Evolutionary conservation across 2,888 invertebrate species (phyloP).

Genomic region (Caenorhabditis becei): DNA sequence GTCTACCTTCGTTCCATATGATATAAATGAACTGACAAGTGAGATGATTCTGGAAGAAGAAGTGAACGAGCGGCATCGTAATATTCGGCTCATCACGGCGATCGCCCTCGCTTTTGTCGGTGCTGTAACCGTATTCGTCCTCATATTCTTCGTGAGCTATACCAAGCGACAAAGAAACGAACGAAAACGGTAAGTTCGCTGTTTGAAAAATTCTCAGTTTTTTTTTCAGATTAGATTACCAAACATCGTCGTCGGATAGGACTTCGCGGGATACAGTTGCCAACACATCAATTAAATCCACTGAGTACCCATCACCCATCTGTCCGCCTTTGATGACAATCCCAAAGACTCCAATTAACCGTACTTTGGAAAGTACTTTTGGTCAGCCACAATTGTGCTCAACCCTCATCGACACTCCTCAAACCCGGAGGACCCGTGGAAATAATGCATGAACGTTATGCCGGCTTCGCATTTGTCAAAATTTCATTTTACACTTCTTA

Average conservation of each 20-base stretch:
- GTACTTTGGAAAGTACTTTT: slow-evolving; percentile 45
- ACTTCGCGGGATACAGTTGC: background rate
- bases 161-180: slow-evolving; percentile 58
- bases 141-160: slow-evolving; percentile 84
- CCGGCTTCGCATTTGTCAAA: too few species aligned
- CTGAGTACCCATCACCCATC: slow-evolving; percentile 4
- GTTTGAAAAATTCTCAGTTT: background rate
- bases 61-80: slow-evolving; percentile 51
- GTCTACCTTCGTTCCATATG: slow-evolving; percentile 79
- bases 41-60: slow-evolving; percentile 75
- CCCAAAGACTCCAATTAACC: slow-evolving; percentile 43
- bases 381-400: slow-evolving; percentile 59
- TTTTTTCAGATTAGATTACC: slow-evolving; percentile 23
- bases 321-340: slow-evolving; percentile 48
- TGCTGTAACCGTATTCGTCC: slow-evolving; percentile 71
- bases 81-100: slow-evolving; percentile 72
- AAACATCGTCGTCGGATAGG: slow-evolving; percentile 8
- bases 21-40: slow-evolving; percentile 78
- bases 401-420: slow-evolving; percentile 57
- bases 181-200: slow-evolving; percentile 26
- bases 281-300: background rate
- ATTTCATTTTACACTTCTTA: background rate
- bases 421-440: background rate
- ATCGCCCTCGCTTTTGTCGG: slow-evolving; percentile 77
- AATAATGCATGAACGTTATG: background rate